Base-by-base conservation (phyloP, 2,888 invertebrate species). In the Meiosimyza decipiens region DNA sequence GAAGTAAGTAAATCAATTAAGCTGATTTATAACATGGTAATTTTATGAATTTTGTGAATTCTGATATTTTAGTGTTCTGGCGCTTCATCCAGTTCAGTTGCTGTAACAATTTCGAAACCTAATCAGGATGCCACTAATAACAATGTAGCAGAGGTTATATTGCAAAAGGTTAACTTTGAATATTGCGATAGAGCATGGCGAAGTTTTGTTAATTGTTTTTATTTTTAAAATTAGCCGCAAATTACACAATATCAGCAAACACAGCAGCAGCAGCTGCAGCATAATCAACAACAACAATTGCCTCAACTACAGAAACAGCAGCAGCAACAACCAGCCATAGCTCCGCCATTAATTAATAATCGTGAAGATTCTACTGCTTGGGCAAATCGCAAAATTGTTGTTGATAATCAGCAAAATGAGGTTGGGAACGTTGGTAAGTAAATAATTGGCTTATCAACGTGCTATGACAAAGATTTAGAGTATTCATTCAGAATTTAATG, bases 1-100 rank as follows among this genome's bases (percentile, higher is more conserved):
- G 95, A 95, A 87, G 55, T 66, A 28, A 5, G 57, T 28, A 28
- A 28, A 28, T 28, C 3, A 28, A 28, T 28, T 28, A 22, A 22
- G 2, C 22, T 22, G 22, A 22, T 22, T 22, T 22, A 2, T 28
- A 3, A 4, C 28, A 28, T 28, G 28, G 3, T 3, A 28, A 4
- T 3, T 4, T 4, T 28, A 28, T 28, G 4, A n/a, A 55, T 18
- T 55, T 9, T 54, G 9, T 52, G 9, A 40, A n/a, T 50, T 33
- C 54, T 40, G 33, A 51, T 65, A 49, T 73, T 74, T 65, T 28
- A 84, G 84, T 86, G 85, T 73, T 81, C 80, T 69, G 79, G 81
- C n/a, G 79, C 83, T 28, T 79, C 80, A 55, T 75, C 79, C 15
- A 73, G 59, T 49, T 73, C 73, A 28, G 28, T 28, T 51, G 52